phyloP scores from a whole-genome alignment of 2,888 invertebrate species.

The Ephialtes manifestator region DNA sequence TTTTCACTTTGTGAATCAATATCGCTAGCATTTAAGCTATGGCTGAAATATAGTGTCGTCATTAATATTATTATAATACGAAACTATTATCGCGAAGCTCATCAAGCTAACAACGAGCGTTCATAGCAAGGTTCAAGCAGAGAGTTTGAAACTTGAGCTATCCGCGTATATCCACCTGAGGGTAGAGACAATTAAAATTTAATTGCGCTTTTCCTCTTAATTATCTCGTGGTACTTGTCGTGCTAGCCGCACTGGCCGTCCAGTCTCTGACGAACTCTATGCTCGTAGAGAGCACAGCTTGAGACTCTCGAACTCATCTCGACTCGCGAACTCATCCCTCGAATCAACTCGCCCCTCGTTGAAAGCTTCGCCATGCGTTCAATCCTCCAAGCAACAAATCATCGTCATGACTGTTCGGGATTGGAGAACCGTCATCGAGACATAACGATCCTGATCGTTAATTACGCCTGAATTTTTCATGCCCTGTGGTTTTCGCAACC shows the following conservation, averaged over 20 bases:
- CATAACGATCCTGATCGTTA: constrained; percentile 14
- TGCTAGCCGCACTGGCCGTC: constrained; percentile 33
- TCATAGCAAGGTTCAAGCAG: constrained; percentile 24
- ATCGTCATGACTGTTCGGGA: constrained; percentile 19
- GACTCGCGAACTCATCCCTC: constrained; percentile 11
- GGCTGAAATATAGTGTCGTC: constrained; percentile 25
- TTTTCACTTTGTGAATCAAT: constrained; percentile 12
- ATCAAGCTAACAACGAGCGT: constrained; percentile 52
- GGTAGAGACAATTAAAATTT: constrained; percentile 69
- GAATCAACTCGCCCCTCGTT: neutral
- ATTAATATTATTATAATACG: constrained; percentile 45
- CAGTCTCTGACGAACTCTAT: constrained; percentile 18
- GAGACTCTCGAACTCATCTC: constrained; percentile 43
- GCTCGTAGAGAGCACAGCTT: neutral
- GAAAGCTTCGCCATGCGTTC: constrained; percentile 5
- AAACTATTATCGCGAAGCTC: constrained; percentile 51
- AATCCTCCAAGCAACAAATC: constrained; percentile 30
- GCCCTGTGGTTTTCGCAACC: neutral
- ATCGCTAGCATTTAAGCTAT: neutral
- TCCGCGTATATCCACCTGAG: constrained; percentile 29
- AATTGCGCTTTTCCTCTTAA: constrained; percentile 69
- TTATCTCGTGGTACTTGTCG: constrained; percentile 59
- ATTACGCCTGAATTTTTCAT: constrained; percentile 42
- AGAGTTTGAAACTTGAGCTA: constrained; percentile 29
- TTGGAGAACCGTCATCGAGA: neutral